phyloP scores from a whole-genome alignment of 2,888 invertebrate genomes.

The Neoscelio sp. region DNA sequence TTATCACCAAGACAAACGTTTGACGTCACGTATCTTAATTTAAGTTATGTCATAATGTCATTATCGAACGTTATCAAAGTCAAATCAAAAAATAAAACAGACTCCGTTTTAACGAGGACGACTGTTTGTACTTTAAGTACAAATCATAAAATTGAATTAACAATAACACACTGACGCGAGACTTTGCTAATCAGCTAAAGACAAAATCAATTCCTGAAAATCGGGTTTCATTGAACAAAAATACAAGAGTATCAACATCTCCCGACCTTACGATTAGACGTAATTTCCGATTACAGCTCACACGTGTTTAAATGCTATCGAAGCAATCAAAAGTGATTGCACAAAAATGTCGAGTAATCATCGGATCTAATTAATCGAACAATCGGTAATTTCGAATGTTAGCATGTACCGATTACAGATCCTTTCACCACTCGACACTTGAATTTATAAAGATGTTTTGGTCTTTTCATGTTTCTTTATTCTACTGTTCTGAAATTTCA shows the following conservation, averaged over 20 bases:
- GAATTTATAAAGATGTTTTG: too few species aligned
- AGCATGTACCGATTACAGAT: conserved; percentile 18
- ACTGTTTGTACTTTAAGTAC: too few species aligned
- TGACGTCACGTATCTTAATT: conserved; percentile 1
- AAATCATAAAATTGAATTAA: too few species aligned
- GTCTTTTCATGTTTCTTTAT: too few species aligned
- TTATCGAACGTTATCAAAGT: too few species aligned
- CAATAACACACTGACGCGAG: too few species aligned
- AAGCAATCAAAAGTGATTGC: conserved; percentile 1
- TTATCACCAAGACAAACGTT: conserved; percentile 29
- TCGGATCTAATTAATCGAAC: conserved; percentile 29
- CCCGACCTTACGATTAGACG: background rate
- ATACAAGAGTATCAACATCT: background rate
- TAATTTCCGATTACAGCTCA: conserved; percentile 23
- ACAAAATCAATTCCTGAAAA: background rate
- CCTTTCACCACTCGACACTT: too few species aligned
- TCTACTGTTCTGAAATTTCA: too few species aligned
- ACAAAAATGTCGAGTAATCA: conserved; percentile 6
- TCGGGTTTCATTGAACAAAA: background rate
- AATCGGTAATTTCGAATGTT: conserved; percentile 34
- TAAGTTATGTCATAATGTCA: conserved; percentile 10
- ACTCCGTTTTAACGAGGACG: too few species aligned
- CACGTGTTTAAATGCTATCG: conserved; percentile 21
- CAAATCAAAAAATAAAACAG: too few species aligned
- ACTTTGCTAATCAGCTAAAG: background rate